Percentiles rank a stretch among this genome's conserved stretches.
These are phyloP conservation scores for Apis laboriosa DNA, from an alignment of 1,140 invertebrate genomes.

Conservation along the genomic window DNA sequence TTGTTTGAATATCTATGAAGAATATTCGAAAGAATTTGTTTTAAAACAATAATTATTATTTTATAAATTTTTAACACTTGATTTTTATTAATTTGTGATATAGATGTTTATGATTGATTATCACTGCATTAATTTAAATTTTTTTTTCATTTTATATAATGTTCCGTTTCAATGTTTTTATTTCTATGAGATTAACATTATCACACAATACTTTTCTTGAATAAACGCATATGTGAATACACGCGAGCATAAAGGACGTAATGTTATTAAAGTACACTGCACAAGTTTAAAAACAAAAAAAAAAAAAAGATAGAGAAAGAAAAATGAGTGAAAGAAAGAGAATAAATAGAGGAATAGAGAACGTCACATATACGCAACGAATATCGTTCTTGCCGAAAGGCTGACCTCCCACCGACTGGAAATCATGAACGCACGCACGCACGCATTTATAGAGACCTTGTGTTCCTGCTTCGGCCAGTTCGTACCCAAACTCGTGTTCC, in stretches of 20 bases:
- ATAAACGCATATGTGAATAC: background rate
- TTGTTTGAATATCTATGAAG: background rate
- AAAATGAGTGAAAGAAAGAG: background rate
- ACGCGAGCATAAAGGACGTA: background rate
- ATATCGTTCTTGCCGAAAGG: slow-evolving; percentile 51
- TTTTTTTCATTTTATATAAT: background rate
- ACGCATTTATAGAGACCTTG: slow-evolving; percentile 60
- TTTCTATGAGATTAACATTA: no score
- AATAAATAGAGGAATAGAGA: slow-evolving; percentile 10
- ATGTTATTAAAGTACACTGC: background rate
- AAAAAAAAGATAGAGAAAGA: slow-evolving; percentile 13
- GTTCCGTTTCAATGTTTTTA: background rate
- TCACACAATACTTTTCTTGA: background rate
- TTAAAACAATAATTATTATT: background rate
- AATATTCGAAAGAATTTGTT: background rate
- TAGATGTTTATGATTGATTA: background rate
- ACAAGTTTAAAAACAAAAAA: slow-evolving; percentile 13
- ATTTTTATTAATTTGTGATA: background rate
- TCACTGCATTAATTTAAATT: background rate
- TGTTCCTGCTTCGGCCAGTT: background rate
- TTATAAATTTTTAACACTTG: background rate
- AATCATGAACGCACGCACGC: slow-evolving; percentile 42
- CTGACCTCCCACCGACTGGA: slow-evolving; percentile 61
- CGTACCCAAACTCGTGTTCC: slow-evolving; percentile 9
- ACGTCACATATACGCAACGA: slow-evolving; percentile 2